Evolutionary conservation across 2,888 invertebrate species (phyloP).

Genomic region (Cephus spinipes): DNA sequence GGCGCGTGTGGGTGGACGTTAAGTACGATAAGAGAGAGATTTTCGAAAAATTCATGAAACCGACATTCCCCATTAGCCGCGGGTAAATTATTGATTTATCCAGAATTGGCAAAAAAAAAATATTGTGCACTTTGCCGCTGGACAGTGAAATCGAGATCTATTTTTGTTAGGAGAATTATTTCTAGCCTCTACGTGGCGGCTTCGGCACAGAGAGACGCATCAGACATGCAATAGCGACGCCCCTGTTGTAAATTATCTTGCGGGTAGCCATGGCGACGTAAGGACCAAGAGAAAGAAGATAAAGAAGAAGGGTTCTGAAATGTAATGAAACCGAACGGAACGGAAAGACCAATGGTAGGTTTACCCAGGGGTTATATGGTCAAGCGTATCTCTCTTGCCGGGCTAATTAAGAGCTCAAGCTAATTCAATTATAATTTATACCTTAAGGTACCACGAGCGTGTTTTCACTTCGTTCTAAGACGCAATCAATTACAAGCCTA

Average conservation of each 20-base stretch:
- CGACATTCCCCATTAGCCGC: not conserved
- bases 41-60: not conserved
- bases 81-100: not conserved
- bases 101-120: not conserved
- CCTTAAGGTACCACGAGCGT: conserved; percentile 34
- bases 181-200: not conserved
- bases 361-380: not conserved
- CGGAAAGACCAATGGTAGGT: not conserved
- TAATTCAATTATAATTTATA: conserved; percentile 64
- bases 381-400: not conserved
- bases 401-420: conserved; percentile 59
- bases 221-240: conserved; percentile 50
- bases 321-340: conserved; percentile 5
- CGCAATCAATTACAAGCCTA: conserved; percentile 59
- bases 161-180: not conserved
- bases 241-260: conserved; percentile 54
- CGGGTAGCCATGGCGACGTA: conserved; percentile 20
- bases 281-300: conserved; percentile 30
- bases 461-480: conserved; percentile 33
- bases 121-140: not conserved
- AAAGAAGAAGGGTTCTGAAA: conserved; percentile 9
- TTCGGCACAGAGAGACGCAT: conserved; percentile 28
- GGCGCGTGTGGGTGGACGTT: not conserved
- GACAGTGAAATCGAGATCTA: not conserved
- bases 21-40: not conserved